Conservation (phyloP, 2,888 invertebrate species). For the Macaria liturata region DNA sequence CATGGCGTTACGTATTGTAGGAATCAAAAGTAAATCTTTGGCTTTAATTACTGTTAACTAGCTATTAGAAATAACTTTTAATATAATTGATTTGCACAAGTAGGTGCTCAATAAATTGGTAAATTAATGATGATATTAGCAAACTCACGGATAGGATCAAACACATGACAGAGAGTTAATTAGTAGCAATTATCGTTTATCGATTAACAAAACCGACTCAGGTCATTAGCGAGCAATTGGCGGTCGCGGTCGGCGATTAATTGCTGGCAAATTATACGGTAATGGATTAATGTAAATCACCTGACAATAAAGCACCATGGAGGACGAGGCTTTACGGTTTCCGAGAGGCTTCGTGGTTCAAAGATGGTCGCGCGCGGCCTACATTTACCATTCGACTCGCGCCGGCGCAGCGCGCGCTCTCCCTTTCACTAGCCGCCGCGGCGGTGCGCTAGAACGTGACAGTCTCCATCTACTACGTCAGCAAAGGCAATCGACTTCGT, state of each 20-base stretch:
- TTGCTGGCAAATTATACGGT: constrained; percentile 17
- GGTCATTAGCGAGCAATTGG: constrained; percentile 8
- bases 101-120: background rate
- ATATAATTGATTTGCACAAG: too few relatives aligned
- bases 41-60: too few relatives aligned
- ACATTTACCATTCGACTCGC: constrained; percentile 78
- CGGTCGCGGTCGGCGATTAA: constrained; percentile 18
- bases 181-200: background rate
- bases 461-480: constrained; percentile 48
- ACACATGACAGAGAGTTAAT: background rate
- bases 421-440: constrained; percentile 52
- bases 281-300: constrained; percentile 10
- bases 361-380: constrained; percentile 79
- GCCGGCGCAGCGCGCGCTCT: constrained; percentile 58
- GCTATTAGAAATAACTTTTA: too few relatives aligned
- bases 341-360: constrained; percentile 62
- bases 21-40: too few relatives aligned
- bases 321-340: constrained; percentile 63
- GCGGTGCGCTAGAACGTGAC: constrained; percentile 47
- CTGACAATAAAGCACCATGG: constrained; percentile 36
- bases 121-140: background rate
- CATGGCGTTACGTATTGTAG: too few relatives aligned
- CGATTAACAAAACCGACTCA: constrained; percentile 1
- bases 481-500: constrained; percentile 53
- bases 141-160: constrained; percentile 2